Evolutionary conservation across 2,888 invertebrate species (phyloP).

Genomic region (Tinea trinotella): DNA sequence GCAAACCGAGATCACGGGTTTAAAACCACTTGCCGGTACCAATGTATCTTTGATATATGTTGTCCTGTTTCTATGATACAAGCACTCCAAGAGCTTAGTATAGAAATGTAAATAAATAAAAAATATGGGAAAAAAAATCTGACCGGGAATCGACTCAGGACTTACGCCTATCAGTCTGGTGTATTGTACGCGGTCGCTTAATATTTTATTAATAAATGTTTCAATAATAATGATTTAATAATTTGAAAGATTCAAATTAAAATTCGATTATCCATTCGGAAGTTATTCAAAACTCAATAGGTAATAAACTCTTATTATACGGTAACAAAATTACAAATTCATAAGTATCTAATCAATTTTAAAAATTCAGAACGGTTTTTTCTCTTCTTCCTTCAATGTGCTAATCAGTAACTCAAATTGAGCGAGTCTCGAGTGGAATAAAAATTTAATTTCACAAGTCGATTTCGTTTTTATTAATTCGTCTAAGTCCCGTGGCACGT

Average conservation of each 20-base stretch:
- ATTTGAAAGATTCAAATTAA: neutral
- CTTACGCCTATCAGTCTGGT: no score
- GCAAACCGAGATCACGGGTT: no score
- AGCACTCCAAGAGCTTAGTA: no score
- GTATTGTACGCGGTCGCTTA: no score
- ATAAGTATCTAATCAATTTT: conserved; percentile 16
- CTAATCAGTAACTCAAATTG: conserved; percentile 20
- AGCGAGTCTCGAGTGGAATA: conserved; percentile 19
- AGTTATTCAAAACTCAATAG: neutral
- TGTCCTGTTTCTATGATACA: no score
- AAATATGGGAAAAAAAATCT: no score
- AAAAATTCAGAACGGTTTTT: conserved; percentile 18
- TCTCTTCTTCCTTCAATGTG: conserved; percentile 16
- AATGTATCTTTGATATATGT: no score
- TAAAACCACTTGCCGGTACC: no score
- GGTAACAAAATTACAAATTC: conserved; percentile 5
- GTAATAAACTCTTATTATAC: conserved; percentile 12
- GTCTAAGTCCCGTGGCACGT: conserved; percentile 19
- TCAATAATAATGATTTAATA: neutral
- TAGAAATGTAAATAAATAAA: no score
- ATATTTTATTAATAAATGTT: no score
- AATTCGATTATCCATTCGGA: neutral
- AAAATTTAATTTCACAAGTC: conserved; percentile 19
- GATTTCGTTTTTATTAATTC: conserved; percentile 19
- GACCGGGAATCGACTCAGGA: no score